Base-by-base conservation (phyloP, 2,113 vertebrate genomes). In the Callaeas wilsoni region DNA sequence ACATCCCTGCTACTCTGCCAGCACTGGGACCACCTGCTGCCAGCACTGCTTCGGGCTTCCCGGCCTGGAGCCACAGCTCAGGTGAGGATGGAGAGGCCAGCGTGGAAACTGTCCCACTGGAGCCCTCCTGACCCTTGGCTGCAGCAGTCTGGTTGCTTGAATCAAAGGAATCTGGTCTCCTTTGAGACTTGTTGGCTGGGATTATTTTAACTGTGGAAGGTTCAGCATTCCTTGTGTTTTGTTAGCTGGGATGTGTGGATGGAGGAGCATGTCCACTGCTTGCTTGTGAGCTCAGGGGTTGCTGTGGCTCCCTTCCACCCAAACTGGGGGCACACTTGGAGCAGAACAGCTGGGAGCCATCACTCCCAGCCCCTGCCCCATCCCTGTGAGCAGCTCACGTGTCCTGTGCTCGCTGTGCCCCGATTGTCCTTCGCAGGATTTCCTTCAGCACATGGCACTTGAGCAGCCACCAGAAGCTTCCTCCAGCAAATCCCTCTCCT, bases 401-500 rank as follows among this genome's bases (percentile, higher is more conserved):
- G 87, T 63, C 35, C 44, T 8, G 62, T 6, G 2, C 75, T 93
- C 0, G 1, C 69, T 52, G 79, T 93, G 87, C 69, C 73, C 93
- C 2, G 7, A 7, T 78, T 84, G 75, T 87, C 87, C 67, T 90
- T 87, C 2, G 22, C 93, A 87, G 90, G 92, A 90, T 91, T 95
- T 94, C 94, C 96, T 94, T 84, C 83, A 0, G 80, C 83, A 75
- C 94, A 73, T 88, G 92, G 84, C 76, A 70, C 91, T 69, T 1
- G 8, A 70, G 71, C 20, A 14, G 82, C 71, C 9, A 6, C 15
- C 1, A 93, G 91, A n/a, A 57, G 87, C 95, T 92, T 93, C 90
- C 96, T 92, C 85, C 89, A 46, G 83, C 93, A 57, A 55, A 56
- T 50, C 86, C 86, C 62, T 74, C 83, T 94, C 87, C 93, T 89